Evolutionary conservation across 2,113 vertebrate species (phyloP).

Genomic region (Hypanus sabinus): DNA sequence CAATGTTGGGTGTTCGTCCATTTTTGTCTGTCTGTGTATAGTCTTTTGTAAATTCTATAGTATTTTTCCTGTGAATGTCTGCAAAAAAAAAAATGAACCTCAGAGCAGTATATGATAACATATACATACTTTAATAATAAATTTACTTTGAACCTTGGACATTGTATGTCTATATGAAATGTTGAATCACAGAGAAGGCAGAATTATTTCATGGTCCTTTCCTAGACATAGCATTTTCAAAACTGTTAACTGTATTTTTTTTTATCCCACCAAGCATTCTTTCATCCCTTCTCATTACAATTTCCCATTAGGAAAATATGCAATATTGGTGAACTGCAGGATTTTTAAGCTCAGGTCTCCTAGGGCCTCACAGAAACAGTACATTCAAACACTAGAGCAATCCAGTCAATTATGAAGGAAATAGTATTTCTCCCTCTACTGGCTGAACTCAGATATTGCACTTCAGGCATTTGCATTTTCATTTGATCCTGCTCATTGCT

Average conservation of each 20-base stretch:
- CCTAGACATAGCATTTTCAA: not conserved
- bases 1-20: no score
- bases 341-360: not conserved
- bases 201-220: not conserved
- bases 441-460: not conserved
- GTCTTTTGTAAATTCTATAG: no score
- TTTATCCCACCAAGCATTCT: not conserved
- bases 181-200: not conserved
- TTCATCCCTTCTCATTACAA: not conserved
- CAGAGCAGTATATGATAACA: no score
- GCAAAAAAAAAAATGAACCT: no score
- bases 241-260: not conserved
- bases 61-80: no score
- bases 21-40: no score
- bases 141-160: not conserved
- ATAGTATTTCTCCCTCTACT: not conserved
- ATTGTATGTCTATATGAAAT: not conserved
- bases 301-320: not conserved
- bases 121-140: no score
- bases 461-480: not conserved
- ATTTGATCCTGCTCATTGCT: not conserved
- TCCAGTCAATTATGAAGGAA: not conserved
- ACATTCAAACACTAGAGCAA: not conserved
- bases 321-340: not conserved
- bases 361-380: not conserved